Base-by-base conservation (phyloP, 2,797 vertebrate species). In the Discoglossus pictus region DNA sequence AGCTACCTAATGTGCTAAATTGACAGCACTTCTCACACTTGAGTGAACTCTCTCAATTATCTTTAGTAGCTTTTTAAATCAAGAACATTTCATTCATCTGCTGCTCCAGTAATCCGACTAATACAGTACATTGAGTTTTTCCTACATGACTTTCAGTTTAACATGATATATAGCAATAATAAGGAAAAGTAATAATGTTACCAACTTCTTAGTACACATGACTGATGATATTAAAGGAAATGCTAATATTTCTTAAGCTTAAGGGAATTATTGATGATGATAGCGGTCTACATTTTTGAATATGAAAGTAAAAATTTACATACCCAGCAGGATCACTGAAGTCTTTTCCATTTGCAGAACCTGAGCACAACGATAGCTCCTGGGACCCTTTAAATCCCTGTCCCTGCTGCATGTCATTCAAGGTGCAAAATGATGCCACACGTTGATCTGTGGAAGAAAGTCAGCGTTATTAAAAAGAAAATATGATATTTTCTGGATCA, bases 401-500 rank as follows among this genome's bases (percentile, higher is more conserved):
- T 3, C 84, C 85, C 36, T 92, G 87, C 75, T 94, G 93, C 86
- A 95, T 90, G 70, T 96, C 94, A 9, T 88, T 95, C 90, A 98
- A 90, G 67, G 93, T 93, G 78, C 94, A 98, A 87, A 98, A 98
- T 58, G 95, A 94, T 0, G 92, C 90, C 79, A 94, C 93, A 23
- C 94, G 90, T 83, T 97, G 96, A 86, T 99, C 96, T 99, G 86
- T 13, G 79, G 71, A 47, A 4, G 7, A 25, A 63, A 78, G 17
- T 63, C 17, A 50, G 16, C 55, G 1, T 4, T 60, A 70, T 74
- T 50, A 23, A 72, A 44, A 70, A 2, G 7, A 16, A 69, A 34
- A 1, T 3, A 10, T 46, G 47, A 0, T 1, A 16, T 56, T 36
- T 54, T 68, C n/a, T n/a, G n/a, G n/a, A n/a, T n/a, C n/a, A n/a